Evolutionary conservation across 2,113 vertebrate species (phyloP), one percentile per base, ranked within the genome.

Genomic region (Felis chaus): DNA sequence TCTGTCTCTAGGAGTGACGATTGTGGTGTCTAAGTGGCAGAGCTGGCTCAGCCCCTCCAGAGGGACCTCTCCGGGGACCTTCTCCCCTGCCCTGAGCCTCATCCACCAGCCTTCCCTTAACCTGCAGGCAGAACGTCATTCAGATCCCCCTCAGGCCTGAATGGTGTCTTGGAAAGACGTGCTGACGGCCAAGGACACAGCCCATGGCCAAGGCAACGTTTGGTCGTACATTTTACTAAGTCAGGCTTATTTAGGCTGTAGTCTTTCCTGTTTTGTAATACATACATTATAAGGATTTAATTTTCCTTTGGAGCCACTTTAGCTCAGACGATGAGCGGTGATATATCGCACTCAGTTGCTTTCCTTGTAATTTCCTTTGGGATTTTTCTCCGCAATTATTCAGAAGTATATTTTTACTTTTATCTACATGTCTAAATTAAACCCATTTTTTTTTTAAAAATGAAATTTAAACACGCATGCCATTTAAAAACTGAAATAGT

Each of bases 221-320:
- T n/a, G 63, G 89, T 4, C 11, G 0, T 4, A 10, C 36, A 0
- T 16, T 21, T 23, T 18, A 33, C 55, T 11, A 25, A 65, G 53
- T 45, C 19, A 9, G 53, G 14, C 41, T 39, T 7, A 3, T 55
- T 21, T 83, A 7, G 61, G 18, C 65, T 71, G 78, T 27, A 1
- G 36, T 48, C 71, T 31, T 11, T 80, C 81, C 25, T 3, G 12
- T 18, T 48, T 53, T 48, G 2, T n/a, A 4, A 57, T 8, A 4
- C 5, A 5, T 1, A 4, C 8, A 10, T 3, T 1, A 0, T 14
- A 36, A 57, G 21, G 29, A 4, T 5, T 65, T 19, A 1, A 2
- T 19, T 31, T 33, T 79, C 29, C 21, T 57, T 5, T 19, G 71
- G 45, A 41, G 9, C 2, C 19, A 1, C 79, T 45, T 10, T 21